Conservation (phyloP, 2,797 vertebrate species). For the Sebastes matsubarae region DNA sequence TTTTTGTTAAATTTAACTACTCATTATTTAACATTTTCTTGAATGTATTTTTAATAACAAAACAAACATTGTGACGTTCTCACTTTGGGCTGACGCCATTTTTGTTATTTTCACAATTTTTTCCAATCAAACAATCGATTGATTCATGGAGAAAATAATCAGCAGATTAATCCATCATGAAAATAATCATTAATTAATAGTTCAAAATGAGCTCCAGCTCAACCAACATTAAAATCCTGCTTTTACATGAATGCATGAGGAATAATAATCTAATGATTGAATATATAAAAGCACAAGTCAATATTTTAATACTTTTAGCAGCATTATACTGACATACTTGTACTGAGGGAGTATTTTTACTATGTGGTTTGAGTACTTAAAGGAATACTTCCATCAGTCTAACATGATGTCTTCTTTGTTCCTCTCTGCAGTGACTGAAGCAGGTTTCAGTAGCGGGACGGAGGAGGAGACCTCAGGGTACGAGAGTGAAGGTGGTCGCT, state of each 20-base stretch:
- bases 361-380: not conserved
- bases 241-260: not conserved
- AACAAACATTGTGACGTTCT: not conserved
- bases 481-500: slow-evolving; percentile 79
- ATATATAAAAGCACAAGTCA: not conserved
- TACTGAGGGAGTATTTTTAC: not conserved
- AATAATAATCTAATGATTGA: not conserved
- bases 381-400: not conserved
- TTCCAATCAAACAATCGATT: not conserved
- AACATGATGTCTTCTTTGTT: not conserved
- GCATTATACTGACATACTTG: no score
- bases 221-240: no score
- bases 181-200: not conserved
- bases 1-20: no score
- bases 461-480: slow-evolving; percentile 85
- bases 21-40: not conserved
- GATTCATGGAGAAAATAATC: not conserved
- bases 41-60: not conserved
- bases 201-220: not conserved
- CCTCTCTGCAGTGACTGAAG: slow-evolving; percentile 50
- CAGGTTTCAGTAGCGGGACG: slow-evolving; percentile 69
- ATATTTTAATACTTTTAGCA: no score
- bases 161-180: not conserved
- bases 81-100: not conserved
- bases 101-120: not conserved